Base-by-base conservation (phyloP, 2,797 vertebrate species). In the Chrosomus eos region DNA sequence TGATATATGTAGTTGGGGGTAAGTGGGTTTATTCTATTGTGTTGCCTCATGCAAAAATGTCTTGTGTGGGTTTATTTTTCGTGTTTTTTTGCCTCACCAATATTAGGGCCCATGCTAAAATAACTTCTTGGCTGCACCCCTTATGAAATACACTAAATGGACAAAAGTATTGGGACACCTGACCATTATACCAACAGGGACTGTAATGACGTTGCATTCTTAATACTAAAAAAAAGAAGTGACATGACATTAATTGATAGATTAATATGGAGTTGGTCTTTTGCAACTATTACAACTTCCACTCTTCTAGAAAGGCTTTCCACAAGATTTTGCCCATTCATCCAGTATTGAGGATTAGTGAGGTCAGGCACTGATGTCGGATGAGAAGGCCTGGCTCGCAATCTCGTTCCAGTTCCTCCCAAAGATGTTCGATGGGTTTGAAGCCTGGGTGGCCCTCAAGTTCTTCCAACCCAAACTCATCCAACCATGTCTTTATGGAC, bases 1-100 rank as follows among this genome's bases (percentile, higher is more conserved):
- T 97, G 97, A 95, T 99, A 89, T 99, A 99, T 16, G 98, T 98
- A 48, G 96, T 99, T 82, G 98, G 98, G 97, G 98, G 98, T 99
- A 94, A 94, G 91, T 7, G 18, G 43, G 5, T 55, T 14, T 19
- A 53, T 78, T 38, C 51, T 36, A 4, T 53, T n/a, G 16, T 48
- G 40, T 31, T 48, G 40, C 60, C 10, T 45, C 43, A 14, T 45
- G 13, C 13, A 45, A 45, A 45, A 45, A 45, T 45, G 43, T 45
- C 43, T 45, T 45, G 91, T 60, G n/a, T 7, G 16, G 51, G 5
- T 55, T 13, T n/a, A 53, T 77, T 26, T 45, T 45, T 13, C 13
- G 3, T 13, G 10, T 4, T 43, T 43, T 4, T 14, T 45, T 48
- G 28, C 60, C 11, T 48, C 45, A 45, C 23, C 26, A 33, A 23